A percentile compares a stretch with the other conserved stretches of the same genome.
phyloP scores from a whole-genome alignment of 2,797 vertebrate genomes.

The Myotis findleyi region DNA sequence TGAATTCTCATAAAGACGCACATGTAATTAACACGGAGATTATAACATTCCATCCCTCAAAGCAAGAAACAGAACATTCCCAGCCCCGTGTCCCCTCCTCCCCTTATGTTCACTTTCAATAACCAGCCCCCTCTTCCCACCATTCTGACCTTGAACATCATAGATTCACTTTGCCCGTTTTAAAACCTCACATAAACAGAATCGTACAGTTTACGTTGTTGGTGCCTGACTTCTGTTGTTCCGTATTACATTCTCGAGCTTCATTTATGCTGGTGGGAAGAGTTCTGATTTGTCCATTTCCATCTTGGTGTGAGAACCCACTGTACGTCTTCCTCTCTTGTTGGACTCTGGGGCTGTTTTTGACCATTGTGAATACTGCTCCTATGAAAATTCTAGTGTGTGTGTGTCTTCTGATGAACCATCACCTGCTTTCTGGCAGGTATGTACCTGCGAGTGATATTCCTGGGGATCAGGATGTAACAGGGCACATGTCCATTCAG shows the following conservation, averaged over 20 bases:
- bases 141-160: background rate
- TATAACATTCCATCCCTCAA: fast-evolving
- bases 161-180: background rate
- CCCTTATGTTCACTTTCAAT: fast-evolving
- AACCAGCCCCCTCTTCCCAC: too few relatives aligned
- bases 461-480: background rate
- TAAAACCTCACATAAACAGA: background rate
- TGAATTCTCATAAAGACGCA: background rate
- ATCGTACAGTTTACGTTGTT: background rate
- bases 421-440: background rate
- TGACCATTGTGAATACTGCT: fast-evolving
- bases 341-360: background rate
- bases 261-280: fast-evolving
- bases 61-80: background rate
- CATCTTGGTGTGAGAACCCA: fast-evolving
- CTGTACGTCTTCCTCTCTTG: background rate
- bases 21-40: fast-evolving
- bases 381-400: fast-evolving
- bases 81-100: background rate
- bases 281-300: background rate
- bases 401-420: background rate
- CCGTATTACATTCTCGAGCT: fast-evolving
- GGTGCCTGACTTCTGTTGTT: background rate
- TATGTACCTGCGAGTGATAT: background rate
- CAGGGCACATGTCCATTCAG: fast-evolving